These are phyloP conservation scores for Netelia fuscicornis DNA, from an alignment of 2,888 invertebrate species.

Conservation along the genomic window DNA sequence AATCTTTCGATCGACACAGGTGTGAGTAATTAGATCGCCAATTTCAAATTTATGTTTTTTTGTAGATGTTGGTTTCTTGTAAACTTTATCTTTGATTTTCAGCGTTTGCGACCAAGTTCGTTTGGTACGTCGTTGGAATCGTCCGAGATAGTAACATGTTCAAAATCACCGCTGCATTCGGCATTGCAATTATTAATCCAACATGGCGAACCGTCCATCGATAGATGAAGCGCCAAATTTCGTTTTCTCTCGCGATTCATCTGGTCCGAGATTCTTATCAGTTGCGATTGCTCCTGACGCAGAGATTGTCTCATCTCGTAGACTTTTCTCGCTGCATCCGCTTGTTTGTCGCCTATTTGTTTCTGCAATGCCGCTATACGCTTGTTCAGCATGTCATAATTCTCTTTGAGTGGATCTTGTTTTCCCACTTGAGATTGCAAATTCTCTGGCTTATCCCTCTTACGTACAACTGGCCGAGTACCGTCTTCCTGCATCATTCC, in stretches of 20 bases:
- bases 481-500: constrained; percentile 74
- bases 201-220: constrained; percentile 70
- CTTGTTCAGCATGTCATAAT: constrained; percentile 76
- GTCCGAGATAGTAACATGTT: constrained; percentile 24
- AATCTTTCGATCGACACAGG: no score
- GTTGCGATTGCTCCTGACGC: constrained; percentile 76
- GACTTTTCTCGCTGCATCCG: constrained; percentile 76
- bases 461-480: constrained; percentile 12
- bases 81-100: neutral
- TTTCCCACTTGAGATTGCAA: neutral
- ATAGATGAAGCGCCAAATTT: constrained; percentile 75
- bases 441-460: constrained; percentile 22
- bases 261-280: constrained; percentile 76
- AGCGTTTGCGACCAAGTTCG: constrained; percentile 39
- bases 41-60: no score
- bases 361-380: constrained; percentile 79
- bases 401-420: constrained; percentile 61
- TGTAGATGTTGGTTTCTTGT: no score
- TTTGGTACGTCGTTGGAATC: neutral
- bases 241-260: constrained; percentile 78
- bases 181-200: constrained; percentile 68
- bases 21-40: no score
- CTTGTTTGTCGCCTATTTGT: constrained; percentile 78
- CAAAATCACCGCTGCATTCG: constrained; percentile 66
- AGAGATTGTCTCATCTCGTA: constrained; percentile 75